Conservation (phyloP, 2,797 vertebrate genomes). For the Gobio occitaniae region DNA sequence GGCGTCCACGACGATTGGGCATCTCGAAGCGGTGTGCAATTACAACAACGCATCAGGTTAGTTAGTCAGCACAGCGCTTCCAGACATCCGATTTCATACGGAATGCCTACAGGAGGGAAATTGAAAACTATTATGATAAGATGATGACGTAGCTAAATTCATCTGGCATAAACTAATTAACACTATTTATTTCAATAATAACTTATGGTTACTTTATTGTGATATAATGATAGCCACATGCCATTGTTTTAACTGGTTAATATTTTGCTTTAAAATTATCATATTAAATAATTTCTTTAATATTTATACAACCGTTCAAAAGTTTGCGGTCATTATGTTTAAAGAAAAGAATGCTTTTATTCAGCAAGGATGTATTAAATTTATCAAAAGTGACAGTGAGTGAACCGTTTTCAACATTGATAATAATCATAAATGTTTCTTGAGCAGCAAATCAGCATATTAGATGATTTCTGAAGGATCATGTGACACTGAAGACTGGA, state of each 20-base stretch:
- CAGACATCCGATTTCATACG: background rate
- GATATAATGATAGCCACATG: background rate
- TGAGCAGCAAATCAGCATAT: background rate
- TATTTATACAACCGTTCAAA: background rate
- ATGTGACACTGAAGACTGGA: background rate
- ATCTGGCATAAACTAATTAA: background rate
- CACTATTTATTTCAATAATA: background rate
- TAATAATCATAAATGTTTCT: background rate
- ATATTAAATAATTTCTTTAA: background rate
- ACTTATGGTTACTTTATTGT: background rate
- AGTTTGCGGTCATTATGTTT: background rate
- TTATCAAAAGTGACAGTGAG: background rate
- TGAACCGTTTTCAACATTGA: background rate
- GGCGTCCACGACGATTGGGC: background rate
- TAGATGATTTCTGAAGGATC: background rate
- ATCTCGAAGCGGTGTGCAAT: constrained; percentile 13
- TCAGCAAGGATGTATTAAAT: background rate
- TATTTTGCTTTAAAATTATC: background rate
- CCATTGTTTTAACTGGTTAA: background rate
- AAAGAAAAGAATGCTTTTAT: background rate
- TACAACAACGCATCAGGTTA: constrained; percentile 12
- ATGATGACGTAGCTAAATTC: background rate
- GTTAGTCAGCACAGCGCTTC: constrained; percentile 3
- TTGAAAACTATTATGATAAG: background rate
- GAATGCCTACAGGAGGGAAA: constrained; percentile 17